Base-by-base conservation (phyloP, 2,888 invertebrate genomes). In the Sycophila texana region DNA sequence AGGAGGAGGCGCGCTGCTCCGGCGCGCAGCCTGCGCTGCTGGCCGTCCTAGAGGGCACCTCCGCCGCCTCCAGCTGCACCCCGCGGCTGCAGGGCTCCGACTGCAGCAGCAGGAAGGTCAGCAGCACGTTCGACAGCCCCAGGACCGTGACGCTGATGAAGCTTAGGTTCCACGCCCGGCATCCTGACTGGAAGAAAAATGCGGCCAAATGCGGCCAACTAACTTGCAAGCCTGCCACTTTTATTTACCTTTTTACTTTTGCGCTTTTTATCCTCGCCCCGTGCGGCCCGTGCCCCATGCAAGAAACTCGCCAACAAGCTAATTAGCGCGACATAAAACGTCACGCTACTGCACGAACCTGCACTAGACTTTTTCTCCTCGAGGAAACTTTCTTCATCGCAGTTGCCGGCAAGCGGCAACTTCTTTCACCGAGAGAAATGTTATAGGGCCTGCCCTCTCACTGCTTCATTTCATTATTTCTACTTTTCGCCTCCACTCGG, bases 91-190 rank as follows among this genome's bases (percentile, higher is more conserved):
- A 92, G 72, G 86, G 90, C 74, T 92, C 92, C 80, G 91, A 89
- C 86, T 93, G 93, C 82, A 94, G 91, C 47, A 94, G 88, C 68
- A 92, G 91, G 77, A 93, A 90, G 5, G 93, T 93, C 82, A 94
- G 89, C 73, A 93, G 87, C 83, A 94, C 92, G 88, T 94, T 94
- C 89, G 92, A 95, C 60, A 94, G 86, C 47, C 94, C 93, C 81
- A 96, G 91, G 53, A 93, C 92, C 74, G 95, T 87, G 55, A 95
- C 93, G 84, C 93, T 92, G 79, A 94, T 89, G 82, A 94, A 91
- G 86, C 94, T 93, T 85, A 95, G 89, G 89, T 94, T 94, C 94
- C 95, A 94, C 88, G 94, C 92, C 84, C 94, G 94, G 86, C 94
- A 92, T 90, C 91, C 91, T 86, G 89, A 85, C 91, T 91, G 86